Conservation (phyloP, 2,888 invertebrate genomes). For the Polydrusus cervinus region DNA sequence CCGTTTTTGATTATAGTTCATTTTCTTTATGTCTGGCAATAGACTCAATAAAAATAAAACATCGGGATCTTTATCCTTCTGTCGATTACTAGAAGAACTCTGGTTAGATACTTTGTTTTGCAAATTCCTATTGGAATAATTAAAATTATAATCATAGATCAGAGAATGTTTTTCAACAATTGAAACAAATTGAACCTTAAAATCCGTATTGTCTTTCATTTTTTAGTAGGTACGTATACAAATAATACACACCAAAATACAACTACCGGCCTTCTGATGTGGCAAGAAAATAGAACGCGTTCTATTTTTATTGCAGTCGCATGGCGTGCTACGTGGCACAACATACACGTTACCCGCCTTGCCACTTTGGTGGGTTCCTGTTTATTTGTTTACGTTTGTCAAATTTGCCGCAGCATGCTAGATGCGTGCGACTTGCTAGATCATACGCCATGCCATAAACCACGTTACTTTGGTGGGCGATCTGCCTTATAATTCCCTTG, state of each 20-base stretch:
- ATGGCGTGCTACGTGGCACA: not conserved
- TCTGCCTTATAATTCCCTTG: constrained; percentile 1
- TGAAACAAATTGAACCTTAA: constrained; percentile 1
- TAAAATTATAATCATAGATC: not conserved
- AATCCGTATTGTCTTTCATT: not conserved
- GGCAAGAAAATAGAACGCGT: constrained; percentile 4
- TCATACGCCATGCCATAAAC: not conserved
- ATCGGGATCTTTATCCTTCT: not conserved
- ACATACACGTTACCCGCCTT: not conserved
- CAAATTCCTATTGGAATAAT: not conserved
- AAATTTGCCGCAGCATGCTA: not conserved
- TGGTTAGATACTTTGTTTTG: constrained; percentile 5
- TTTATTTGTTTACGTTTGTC: not conserved
- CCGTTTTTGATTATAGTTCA: constrained; percentile 21
- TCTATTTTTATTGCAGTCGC: not conserved
- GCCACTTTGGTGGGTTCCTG: not conserved
- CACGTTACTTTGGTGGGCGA: constrained; percentile 7
- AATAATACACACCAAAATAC: constrained; percentile 1
- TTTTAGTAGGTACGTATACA: constrained; percentile 5
- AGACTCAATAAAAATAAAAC: constrained; percentile 9
- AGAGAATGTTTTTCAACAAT: not conserved
- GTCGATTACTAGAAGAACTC: constrained; percentile 11
- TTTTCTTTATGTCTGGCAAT: constrained; percentile 9
- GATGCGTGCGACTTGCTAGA: not conserved
- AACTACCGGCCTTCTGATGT: not conserved